These are phyloP conservation scores for Ferdinandea cuprea DNA, from an alignment of 2,888 invertebrate species.

Conservation along the genomic window DNA sequence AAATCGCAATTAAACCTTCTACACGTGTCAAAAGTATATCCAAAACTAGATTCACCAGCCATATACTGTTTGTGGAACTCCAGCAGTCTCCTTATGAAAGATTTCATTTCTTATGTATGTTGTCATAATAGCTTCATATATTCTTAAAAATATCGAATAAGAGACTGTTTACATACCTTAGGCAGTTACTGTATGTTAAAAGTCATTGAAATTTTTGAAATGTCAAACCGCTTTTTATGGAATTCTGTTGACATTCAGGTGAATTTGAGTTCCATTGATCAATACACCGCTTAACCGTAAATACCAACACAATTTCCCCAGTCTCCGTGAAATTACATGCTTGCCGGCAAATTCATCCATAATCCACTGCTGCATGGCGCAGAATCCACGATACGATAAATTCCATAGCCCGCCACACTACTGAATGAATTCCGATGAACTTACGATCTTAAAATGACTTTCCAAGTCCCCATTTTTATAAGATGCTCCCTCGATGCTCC, in stretches of 20 bases:
- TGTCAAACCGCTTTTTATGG: slow-evolving; percentile 18
- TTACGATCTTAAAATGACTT: slow-evolving; percentile 53
- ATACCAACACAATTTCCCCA: slow-evolving; percentile 16
- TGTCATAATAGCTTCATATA: no score
- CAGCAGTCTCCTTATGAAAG: no score
- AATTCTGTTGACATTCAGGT: slow-evolving; percentile 37
- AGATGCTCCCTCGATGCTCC: not conserved
- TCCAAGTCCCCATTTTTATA: slow-evolving; percentile 15
- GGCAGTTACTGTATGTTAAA: no score
- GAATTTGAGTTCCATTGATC: slow-evolving; percentile 8
- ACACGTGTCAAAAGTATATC: no score
- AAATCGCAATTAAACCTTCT: no score
- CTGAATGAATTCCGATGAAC: slow-evolving; percentile 25
- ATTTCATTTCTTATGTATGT: no score
- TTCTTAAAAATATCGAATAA: no score
- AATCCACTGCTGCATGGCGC: not conserved
- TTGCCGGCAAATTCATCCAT: not conserved
- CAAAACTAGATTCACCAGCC: no score
- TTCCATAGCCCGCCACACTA: not conserved
- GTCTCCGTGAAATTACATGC: not conserved
- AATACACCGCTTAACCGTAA: slow-evolving; percentile 25
- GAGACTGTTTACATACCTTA: no score
- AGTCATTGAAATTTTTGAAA: no score
- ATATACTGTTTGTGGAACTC: no score
- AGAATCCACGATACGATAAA: slow-evolving; percentile 2